These are phyloP conservation scores for Trigoniulus corallinus DNA, from an alignment of 1,140 invertebrate genomes.

Conservation along the genomic window DNA sequence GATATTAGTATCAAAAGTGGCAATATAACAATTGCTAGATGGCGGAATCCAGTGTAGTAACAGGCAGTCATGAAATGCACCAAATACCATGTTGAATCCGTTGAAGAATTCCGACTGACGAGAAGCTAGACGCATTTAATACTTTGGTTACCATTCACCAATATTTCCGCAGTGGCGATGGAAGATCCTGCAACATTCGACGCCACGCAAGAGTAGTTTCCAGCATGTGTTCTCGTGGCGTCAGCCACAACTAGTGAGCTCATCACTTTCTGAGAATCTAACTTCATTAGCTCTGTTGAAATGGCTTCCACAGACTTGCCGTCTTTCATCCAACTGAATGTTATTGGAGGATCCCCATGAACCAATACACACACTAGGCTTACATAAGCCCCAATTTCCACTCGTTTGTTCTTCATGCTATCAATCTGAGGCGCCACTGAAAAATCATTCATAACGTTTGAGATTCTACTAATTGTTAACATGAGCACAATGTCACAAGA, in stretches of 20 bases:
- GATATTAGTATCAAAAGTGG: too few relatives aligned
- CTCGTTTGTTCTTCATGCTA: too few relatives aligned
- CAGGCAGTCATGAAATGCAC: too few relatives aligned
- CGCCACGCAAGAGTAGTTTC: slow-evolving; percentile 30
- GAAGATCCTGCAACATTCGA: slow-evolving; percentile 38
- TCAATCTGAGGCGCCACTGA: too few relatives aligned
- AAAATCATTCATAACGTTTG: too few relatives aligned
- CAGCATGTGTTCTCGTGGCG: slow-evolving; percentile 40
- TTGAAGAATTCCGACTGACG: too few relatives aligned
- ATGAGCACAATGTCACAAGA: too few relatives aligned
- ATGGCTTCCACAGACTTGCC: slow-evolving; percentile 45
- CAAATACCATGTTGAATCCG: too few relatives aligned
- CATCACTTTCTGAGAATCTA: slow-evolving; percentile 33
- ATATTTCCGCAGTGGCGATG: slow-evolving; percentile 49
- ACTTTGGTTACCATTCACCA: slow-evolving; percentile 70
- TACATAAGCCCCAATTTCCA: slow-evolving; percentile 70
- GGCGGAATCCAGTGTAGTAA: too few relatives aligned
- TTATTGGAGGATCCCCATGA: slow-evolving; percentile 74
- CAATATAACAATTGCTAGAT: too few relatives aligned
- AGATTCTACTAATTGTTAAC: too few relatives aligned
- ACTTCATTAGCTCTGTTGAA: slow-evolving; percentile 36
- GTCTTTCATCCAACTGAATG: slow-evolving; percentile 76
- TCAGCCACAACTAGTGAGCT: slow-evolving; percentile 57
- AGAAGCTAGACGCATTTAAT: too few relatives aligned
- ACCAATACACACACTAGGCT: slow-evolving; percentile 80